phyloP scores from a whole-genome alignment of 2,888 invertebrate genomes.

The Rambutsinella grinnellia region DNA sequence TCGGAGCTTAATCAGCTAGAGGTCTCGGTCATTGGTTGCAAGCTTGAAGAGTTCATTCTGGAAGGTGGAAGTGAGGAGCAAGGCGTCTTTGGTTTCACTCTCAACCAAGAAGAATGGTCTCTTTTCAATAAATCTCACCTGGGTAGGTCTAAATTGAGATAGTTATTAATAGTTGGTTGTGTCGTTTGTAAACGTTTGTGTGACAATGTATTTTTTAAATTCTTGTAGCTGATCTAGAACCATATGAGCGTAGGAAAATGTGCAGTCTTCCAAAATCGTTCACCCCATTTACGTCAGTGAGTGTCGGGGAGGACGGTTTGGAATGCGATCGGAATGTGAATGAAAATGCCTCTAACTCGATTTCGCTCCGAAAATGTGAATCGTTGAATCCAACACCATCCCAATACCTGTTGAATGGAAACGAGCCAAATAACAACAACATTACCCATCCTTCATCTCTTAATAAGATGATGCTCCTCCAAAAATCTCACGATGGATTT shows the following conservation, averaged over 20 bases:
- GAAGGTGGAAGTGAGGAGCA: background rate
- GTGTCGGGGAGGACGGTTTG: constrained; percentile 49
- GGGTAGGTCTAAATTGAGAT: too few species aligned
- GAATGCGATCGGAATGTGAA: constrained; percentile 47
- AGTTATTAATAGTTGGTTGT: background rate
- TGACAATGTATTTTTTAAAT: too few species aligned
- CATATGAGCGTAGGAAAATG: constrained; percentile 60
- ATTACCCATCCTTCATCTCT: constrained; percentile 54
- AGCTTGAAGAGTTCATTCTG: constrained; percentile 15
- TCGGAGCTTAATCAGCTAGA: constrained; percentile 55
- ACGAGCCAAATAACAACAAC: constrained; percentile 57
- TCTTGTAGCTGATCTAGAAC: constrained; percentile 53
- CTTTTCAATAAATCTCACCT: constrained; percentile 58
- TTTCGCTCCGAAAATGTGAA: constrained; percentile 62
- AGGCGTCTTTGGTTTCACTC: constrained; percentile 53
- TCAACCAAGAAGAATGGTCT: constrained; percentile 63
- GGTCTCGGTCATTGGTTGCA: constrained; percentile 23
- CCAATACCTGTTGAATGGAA: constrained; percentile 43
- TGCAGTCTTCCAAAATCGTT: constrained; percentile 62
- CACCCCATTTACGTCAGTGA: constrained; percentile 57
- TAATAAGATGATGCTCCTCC: constrained; percentile 54
- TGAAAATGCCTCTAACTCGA: constrained; percentile 56
- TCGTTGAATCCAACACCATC: constrained; percentile 60
- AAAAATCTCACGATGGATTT: constrained; percentile 55
- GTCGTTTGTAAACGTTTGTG: too few species aligned